phyloP scores from a whole-genome alignment of 2,888 invertebrate species.

The Oligia latruncula region DNA sequence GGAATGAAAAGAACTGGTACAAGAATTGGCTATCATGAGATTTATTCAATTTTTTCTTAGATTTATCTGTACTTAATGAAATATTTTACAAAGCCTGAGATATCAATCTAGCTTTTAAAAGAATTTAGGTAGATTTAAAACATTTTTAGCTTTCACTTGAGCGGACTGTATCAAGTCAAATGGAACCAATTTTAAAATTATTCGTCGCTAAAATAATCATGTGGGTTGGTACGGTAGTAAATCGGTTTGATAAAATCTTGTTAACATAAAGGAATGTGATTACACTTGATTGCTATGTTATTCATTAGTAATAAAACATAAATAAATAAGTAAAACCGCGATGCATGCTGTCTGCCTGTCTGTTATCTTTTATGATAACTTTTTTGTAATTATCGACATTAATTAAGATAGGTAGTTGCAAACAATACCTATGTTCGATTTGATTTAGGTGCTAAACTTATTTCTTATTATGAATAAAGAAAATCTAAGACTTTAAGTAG shows the following conservation, averaged over 20 bases:
- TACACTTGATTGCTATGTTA: background rate
- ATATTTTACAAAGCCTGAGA: constrained; percentile 4
- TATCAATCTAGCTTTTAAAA: constrained; percentile 1
- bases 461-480: background rate
- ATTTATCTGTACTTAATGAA: constrained; percentile 1
- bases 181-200: constrained; percentile 1
- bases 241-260: constrained; percentile 21
- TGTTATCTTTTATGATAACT: background rate
- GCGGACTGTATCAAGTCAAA: background rate
- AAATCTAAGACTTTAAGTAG: background rate
- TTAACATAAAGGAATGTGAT: constrained; percentile 3
- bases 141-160: constrained; percentile 16
- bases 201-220: constrained; percentile 18
- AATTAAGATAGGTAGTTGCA: background rate
- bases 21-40: background rate
- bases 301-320: constrained; percentile 9
- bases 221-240: background rate
- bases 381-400: background rate
- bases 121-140: background rate
- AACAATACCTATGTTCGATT: background rate
- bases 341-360: background rate
- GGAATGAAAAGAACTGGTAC: background rate
- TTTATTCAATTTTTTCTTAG: background rate
- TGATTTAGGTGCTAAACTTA: background rate
- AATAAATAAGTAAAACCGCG: background rate